phyloP scores from a whole-genome alignment of 2,797 vertebrate genomes.

The Peromyscus eremicus region DNA sequence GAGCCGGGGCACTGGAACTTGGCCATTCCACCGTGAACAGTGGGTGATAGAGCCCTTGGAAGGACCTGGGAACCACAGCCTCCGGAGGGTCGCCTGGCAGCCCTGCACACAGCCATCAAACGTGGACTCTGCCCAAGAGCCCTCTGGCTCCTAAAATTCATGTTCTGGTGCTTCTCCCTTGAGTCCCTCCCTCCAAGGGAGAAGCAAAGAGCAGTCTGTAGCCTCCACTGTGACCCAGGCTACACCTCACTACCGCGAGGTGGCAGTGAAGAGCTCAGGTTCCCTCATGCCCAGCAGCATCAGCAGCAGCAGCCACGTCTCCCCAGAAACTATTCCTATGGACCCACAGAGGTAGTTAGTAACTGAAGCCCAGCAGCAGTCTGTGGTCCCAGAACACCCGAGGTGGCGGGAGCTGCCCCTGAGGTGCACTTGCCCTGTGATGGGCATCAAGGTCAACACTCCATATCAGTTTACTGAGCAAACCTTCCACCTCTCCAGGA shows the following conservation, averaged over 20 bases:
- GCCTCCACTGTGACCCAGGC: slow-evolving; percentile 81
- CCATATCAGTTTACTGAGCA: background rate
- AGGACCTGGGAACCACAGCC: background rate
- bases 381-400: background rate
- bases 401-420: accelerated
- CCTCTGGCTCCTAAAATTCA: background rate
- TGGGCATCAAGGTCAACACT: background rate
- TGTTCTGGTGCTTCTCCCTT: slow-evolving; percentile 27
- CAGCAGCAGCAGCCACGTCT: background rate
- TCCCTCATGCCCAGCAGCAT: accelerated
- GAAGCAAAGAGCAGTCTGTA: background rate
- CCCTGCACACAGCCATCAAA: background rate
- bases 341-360: accelerated
- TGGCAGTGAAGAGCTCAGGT: background rate
- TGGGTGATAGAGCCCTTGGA: background rate
- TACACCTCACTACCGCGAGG: background rate
- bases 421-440: background rate
- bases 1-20: too few species aligned
- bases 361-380: background rate
- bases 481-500: background rate
- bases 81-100: background rate
- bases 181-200: slow-evolving; percentile 75
- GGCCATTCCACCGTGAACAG: background rate
- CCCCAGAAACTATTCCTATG: background rate
- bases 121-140: background rate